phyloP scores from a whole-genome alignment of 1,140 invertebrate species.

The Luehdorfia chinensis region DNA sequence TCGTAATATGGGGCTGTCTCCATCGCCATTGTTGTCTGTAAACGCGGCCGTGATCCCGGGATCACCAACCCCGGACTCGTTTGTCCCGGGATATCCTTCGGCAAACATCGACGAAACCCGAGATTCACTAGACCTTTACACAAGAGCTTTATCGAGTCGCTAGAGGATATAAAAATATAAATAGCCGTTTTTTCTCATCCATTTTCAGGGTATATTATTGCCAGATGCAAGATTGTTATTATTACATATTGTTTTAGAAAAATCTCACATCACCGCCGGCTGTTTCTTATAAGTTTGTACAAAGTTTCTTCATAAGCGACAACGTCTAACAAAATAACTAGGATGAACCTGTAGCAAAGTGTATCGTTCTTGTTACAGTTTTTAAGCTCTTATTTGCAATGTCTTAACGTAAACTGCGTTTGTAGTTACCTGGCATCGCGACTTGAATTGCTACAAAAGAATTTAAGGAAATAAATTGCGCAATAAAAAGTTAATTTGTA shows the following conservation, averaged over 20 bases:
- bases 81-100: constrained; percentile 69
- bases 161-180: constrained; percentile 55
- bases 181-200: constrained; percentile 42
- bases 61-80: constrained; percentile 55
- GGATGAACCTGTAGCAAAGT: neutral
- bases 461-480: too few relatives aligned
- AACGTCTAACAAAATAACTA: neutral
- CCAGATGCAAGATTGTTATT: constrained; percentile 34
- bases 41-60: constrained; percentile 57
- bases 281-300: constrained; percentile 12
- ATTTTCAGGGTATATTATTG: constrained; percentile 28
- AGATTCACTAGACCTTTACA: constrained; percentile 69
- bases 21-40: constrained; percentile 62
- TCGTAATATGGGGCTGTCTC: constrained; percentile 62
- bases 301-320: constrained; percentile 5
- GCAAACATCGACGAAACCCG: constrained; percentile 68
- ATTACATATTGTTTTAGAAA: constrained; percentile 30
- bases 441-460: too few relatives aligned
- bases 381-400: neutral
- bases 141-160: constrained; percentile 58
- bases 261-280: constrained; percentile 9
- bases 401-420: neutral
- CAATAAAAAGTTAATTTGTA: too few relatives aligned
- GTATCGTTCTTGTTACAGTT: neutral
- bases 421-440: neutral